A percentile compares a stretch with the other conserved stretches of the same genome.
These are phyloP conservation scores for Rutpela maculata DNA, from an alignment of 2,888 invertebrate species.

Conservation along the genomic window DNA sequence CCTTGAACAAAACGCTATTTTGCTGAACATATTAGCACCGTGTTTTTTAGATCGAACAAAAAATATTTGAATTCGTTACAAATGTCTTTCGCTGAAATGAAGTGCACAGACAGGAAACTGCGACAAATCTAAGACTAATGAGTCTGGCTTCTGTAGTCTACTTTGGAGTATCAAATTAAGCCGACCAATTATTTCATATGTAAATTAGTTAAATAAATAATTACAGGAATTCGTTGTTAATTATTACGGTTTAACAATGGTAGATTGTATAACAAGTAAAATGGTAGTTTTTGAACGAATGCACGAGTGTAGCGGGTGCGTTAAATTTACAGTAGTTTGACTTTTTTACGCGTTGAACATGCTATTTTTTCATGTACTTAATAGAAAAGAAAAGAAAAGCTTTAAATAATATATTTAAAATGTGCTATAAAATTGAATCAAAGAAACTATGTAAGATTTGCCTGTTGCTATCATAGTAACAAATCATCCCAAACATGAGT, in stretches of 20 bases:
- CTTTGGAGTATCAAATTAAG: conserved; percentile 1
- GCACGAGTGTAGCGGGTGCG: too few relatives aligned
- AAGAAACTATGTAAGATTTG: too few relatives aligned
- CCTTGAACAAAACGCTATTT: not conserved
- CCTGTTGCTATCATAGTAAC: too few relatives aligned
- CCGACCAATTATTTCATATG: not conserved
- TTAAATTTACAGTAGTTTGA: too few relatives aligned
- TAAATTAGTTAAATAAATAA: not conserved
- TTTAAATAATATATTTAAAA: too few relatives aligned
- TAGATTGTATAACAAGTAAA: too few relatives aligned
- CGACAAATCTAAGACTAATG: conserved; percentile 38
- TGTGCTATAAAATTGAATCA: too few relatives aligned
- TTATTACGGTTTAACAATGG: not conserved
- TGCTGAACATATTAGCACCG: not conserved
- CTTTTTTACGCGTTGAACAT: too few relatives aligned
- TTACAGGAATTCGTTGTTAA: not conserved
- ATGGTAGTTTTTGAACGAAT: too few relatives aligned
- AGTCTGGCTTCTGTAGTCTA: conserved; percentile 2
- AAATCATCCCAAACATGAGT: too few relatives aligned
- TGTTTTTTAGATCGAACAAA: not conserved
- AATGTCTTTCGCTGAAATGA: conserved; percentile 36
- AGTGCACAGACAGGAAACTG: conserved; percentile 33
- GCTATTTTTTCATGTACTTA: too few relatives aligned
- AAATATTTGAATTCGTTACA: conserved; percentile 6
- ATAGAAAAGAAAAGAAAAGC: too few relatives aligned